These are phyloP conservation scores for Leptodirus hochenwartii DNA, from an alignment of 2,888 invertebrate genomes.

Conservation along the genomic window DNA sequence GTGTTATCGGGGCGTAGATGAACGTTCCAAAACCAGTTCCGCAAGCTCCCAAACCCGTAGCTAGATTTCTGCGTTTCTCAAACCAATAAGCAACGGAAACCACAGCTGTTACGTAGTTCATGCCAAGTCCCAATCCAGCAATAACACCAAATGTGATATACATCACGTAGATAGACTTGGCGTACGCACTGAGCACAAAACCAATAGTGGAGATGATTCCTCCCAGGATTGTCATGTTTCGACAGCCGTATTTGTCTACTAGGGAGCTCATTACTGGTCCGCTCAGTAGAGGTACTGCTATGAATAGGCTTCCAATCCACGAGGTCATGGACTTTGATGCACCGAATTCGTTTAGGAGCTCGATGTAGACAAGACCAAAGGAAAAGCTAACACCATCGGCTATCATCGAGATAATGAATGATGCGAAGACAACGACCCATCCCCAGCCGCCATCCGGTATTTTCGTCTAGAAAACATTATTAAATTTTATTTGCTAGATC, in stretches of 20 bases:
- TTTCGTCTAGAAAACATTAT: conserved; percentile 27
- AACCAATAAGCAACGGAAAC: conserved; percentile 89
- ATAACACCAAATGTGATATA: conserved; percentile 74
- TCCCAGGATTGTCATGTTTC: conserved; percentile 32
- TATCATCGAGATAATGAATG: conserved; percentile 71
- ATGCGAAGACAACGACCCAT: conserved; percentile 76
- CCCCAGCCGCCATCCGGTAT: conserved; percentile 78
- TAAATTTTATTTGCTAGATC: too few species aligned
- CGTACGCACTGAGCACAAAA: conserved; percentile 55
- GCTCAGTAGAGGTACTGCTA: conserved; percentile 70
- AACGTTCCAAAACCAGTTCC: conserved; percentile 84
- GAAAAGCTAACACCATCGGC: conserved; percentile 89
- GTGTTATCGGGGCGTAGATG: conserved; percentile 71
- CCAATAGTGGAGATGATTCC: conserved; percentile 53
- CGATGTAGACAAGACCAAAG: conserved; percentile 75
- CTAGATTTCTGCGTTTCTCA: conserved; percentile 69
- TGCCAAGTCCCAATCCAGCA: conserved; percentile 65
- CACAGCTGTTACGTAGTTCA: conserved; percentile 78
- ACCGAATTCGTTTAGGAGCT: conserved; percentile 62
- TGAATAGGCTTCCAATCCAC: conserved; percentile 78
- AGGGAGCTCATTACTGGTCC: conserved; percentile 73
- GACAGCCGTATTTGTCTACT: conserved; percentile 63
- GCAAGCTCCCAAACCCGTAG: conserved; percentile 73
- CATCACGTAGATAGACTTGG: conserved; percentile 55
- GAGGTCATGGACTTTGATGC: conserved; percentile 73